Evolutionary conservation across 2,888 invertebrate genomes (phyloP).

Genomic region (Nezara viridula): DNA sequence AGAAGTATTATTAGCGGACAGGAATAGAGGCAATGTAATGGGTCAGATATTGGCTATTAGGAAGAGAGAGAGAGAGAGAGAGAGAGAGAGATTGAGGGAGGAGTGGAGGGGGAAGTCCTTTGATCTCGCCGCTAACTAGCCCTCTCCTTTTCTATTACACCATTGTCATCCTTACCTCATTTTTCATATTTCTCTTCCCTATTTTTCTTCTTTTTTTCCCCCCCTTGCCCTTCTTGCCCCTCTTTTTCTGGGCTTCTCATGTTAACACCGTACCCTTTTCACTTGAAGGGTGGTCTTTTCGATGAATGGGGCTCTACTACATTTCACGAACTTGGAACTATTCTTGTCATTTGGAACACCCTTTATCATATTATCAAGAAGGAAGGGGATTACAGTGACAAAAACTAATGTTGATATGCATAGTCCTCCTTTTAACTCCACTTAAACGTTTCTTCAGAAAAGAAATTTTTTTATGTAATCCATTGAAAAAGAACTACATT

Average conservation of each 20-base stretch:
- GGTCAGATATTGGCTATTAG: conserved; percentile 30
- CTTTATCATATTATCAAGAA: not conserved
- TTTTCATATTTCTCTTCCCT: conserved; percentile 53
- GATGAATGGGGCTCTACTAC: not conserved
- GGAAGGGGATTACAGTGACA: no score
- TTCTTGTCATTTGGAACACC: not conserved
- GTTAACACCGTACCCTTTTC: not conserved
- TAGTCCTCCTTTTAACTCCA: no score
- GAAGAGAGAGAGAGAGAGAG: no score
- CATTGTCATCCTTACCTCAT: conserved; percentile 56
- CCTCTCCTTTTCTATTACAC: conserved; percentile 55
- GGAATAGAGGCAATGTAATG: not conserved
- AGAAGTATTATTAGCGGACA: not conserved
- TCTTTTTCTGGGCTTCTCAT: not conserved
- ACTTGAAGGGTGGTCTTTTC: not conserved
- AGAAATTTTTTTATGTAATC: no score
- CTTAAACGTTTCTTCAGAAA: no score
- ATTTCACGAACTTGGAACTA: not conserved
- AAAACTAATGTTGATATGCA: no score
- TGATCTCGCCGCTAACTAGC: conserved; percentile 55
- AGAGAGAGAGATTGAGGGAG: no score
- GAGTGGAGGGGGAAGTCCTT: not conserved
- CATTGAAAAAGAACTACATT: no score
- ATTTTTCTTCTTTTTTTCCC: conserved; percentile 30
- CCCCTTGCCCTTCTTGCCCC: not conserved